phyloP scores from a whole-genome alignment of 2,797 vertebrate species.

The Cuniculus paca region DNA sequence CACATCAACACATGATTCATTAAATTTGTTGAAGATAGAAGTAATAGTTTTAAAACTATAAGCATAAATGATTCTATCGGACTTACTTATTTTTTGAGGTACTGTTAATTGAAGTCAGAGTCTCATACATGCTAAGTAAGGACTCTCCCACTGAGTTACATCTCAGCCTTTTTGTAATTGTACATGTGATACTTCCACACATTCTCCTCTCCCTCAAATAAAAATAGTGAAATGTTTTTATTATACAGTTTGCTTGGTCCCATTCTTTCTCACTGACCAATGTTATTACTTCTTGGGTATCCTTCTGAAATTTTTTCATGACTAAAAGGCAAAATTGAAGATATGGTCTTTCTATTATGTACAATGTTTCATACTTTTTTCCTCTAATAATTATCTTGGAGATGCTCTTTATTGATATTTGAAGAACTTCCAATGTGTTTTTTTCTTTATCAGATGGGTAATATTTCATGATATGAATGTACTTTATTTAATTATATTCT shows the following conservation, averaged over 20 bases:
- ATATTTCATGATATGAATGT: not conserved
- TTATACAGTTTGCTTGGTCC: not conserved
- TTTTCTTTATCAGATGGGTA: not conserved
- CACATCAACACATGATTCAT: not conserved
- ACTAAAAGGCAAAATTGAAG: constrained; percentile 25
- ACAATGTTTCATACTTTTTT: not conserved
- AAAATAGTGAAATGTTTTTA: constrained; percentile 9
- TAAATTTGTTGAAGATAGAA: constrained; percentile 25
- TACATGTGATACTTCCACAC: not conserved
- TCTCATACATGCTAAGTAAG: not conserved
- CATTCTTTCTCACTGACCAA: not conserved
- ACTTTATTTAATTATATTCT: not conserved
- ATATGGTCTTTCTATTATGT: not conserved
- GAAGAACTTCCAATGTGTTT: not conserved
- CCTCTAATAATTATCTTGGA: not conserved
- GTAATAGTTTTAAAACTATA: not conserved
- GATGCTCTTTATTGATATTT: not conserved
- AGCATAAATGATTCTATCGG: not conserved
- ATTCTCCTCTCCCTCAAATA: not conserved
- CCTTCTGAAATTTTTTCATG: constrained; percentile 43
- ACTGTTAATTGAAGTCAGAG: not conserved
- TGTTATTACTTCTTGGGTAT: not conserved
- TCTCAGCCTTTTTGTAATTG: not conserved
- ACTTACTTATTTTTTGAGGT: not conserved
- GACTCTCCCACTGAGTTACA: not conserved